Percentiles rank a stretch among this genome's conserved stretches.
phyloP scores from a whole-genome alignment of 2,797 vertebrate species.

The Odontamblyopus rebecca region DNA sequence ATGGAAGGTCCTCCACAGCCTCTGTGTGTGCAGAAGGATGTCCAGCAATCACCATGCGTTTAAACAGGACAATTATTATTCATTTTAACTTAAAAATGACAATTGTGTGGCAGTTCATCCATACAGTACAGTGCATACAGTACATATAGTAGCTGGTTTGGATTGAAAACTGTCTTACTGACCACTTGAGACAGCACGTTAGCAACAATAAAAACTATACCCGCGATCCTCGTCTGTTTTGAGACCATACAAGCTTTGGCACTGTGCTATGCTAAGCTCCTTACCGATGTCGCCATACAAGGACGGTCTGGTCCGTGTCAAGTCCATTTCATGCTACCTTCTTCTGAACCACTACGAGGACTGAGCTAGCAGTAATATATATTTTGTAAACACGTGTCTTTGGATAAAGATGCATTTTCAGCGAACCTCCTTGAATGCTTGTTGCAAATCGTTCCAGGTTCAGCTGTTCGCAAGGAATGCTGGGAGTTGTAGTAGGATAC shows the following conservation, averaged over 20 bases:
- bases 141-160: too few relatives aligned
- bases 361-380: conserved; percentile 17
- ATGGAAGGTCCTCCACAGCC: too few relatives aligned
- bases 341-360: background rate
- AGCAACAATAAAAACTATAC: background rate
- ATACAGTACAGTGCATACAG: too few relatives aligned
- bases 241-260: background rate
- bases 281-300: conserved; percentile 83
- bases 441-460: background rate
- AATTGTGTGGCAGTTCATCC: background rate
- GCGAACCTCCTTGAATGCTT: background rate
- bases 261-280: conserved; percentile 51
- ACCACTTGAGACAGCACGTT: background rate
- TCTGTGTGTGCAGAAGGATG: too few relatives aligned
- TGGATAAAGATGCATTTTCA: conserved; percentile 15
- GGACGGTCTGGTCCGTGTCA: conserved; percentile 72
- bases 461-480: conserved; percentile 18
- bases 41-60: too few relatives aligned
- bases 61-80: too few relatives aligned
- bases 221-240: too few relatives aligned
- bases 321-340: conserved; percentile 72
- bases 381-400: conserved; percentile 14
- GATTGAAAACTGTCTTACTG: background rate
- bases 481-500: conserved; percentile 63
- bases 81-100: background rate